Percentiles rank a stretch among this genome's conserved stretches.
Conservation (phyloP, 2,888 invertebrate genomes). For the Dicycla oo region DNA sequence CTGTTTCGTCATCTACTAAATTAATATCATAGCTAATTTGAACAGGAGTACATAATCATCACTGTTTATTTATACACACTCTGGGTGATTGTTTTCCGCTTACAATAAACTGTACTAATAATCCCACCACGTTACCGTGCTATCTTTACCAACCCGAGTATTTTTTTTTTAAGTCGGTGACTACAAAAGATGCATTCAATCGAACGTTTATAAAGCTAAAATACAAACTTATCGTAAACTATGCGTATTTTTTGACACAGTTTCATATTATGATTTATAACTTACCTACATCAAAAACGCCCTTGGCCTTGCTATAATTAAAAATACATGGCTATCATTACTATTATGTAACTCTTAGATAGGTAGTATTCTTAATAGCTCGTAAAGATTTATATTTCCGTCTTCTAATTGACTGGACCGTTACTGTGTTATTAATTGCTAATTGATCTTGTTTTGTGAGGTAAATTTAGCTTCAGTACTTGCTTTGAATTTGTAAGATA, state of each 20-base stretch:
- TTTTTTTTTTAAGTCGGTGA: no score
- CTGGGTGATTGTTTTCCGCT: slow-evolving; percentile 15
- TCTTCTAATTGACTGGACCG: slow-evolving; percentile 44
- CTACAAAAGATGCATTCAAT: no score
- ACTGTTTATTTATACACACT: not conserved
- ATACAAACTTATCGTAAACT: not conserved
- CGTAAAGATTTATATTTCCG: slow-evolving; percentile 58
- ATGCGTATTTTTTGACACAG: slow-evolving; percentile 1
- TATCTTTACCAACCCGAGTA: no score
- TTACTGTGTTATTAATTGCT: slow-evolving; percentile 50
- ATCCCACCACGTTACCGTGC: no score
- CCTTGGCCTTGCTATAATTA: slow-evolving; percentile 59
- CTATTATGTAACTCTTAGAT: slow-evolving; percentile 41
- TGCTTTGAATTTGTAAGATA: not conserved
- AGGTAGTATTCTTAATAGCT: slow-evolving; percentile 24
- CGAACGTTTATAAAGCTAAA: no score
- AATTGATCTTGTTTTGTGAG: slow-evolving; percentile 32
- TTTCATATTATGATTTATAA: slow-evolving; percentile 31
- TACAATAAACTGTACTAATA: not conserved
- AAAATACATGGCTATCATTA: slow-evolving; percentile 27
- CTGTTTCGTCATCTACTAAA: slow-evolving; percentile 1
- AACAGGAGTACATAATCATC: not conserved
- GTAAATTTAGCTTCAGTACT: slow-evolving; percentile 16
- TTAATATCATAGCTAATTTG: slow-evolving; percentile 1
- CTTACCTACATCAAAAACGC: slow-evolving; percentile 38